Percentiles rank a stretch among this genome's conserved stretches.
phyloP scores from a whole-genome alignment of 92 coral and sea anemone genomes.

The Diadumene lineata region DNA sequence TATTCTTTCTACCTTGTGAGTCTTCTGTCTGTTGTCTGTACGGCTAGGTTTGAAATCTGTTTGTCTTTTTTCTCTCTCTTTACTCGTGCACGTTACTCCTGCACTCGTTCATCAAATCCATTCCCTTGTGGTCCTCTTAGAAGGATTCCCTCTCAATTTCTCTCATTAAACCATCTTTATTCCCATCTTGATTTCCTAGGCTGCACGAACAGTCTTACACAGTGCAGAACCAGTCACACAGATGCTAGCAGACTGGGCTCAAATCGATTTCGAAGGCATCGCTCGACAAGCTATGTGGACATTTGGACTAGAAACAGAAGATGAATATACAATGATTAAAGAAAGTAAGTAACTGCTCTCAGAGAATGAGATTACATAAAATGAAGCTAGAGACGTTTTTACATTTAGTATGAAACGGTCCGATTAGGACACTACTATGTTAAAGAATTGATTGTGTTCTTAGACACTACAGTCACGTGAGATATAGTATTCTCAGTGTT shows the following conservation, averaged over 20 bases:
- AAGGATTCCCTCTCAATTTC: no score
- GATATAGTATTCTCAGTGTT: no score
- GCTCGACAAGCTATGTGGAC: constrained; percentile 98
- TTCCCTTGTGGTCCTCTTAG: background rate
- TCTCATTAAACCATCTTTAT: no score
- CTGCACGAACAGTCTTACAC: constrained; percentile 96
- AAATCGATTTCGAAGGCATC: constrained; percentile 91
- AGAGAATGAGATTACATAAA: no score
- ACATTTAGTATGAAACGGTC: no score
- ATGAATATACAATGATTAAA: constrained; percentile 72
- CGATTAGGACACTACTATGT: no score
- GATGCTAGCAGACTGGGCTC: constrained; percentile 94
- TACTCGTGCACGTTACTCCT: background rate
- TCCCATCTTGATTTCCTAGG: constrained; percentile 39
- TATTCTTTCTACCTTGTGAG: background rate
- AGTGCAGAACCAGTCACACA: constrained; percentile 96
- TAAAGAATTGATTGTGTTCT: no score
- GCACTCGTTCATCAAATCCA: background rate
- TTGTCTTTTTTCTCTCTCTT: background rate
- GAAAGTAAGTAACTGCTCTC: constrained; percentile 88
- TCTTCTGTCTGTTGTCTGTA: no score
- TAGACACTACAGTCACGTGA: no score
- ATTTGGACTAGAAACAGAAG: constrained; percentile 66
- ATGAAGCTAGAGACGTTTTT: no score
- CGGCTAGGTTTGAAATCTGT: background rate